phyloP scores from a whole-genome alignment of 2,113 vertebrate species.

The Nothocercus nigrocapillus region DNA sequence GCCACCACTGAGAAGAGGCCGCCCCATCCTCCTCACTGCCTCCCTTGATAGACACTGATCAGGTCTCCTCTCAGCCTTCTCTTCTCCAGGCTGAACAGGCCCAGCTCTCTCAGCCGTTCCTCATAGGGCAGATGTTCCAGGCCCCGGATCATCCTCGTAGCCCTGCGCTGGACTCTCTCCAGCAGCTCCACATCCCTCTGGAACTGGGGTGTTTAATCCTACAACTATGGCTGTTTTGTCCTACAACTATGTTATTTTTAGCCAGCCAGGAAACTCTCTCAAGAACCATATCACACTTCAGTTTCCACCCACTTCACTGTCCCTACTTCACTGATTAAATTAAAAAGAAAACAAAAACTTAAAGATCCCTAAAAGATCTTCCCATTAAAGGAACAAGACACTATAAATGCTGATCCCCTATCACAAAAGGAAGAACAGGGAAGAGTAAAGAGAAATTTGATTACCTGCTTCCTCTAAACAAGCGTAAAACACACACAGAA shows the following conservation, averaged over 20 bases:
- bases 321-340: neutral
- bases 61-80: no score
- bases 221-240: neutral
- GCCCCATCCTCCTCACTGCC: no score
- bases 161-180: no score
- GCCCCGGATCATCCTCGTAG: no score
- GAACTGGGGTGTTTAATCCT: neutral
- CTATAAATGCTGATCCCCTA: neutral
- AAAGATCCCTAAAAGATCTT: neutral
- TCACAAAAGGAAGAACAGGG: neutral
- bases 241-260: neutral
- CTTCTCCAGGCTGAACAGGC: no score
- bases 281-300: neutral
- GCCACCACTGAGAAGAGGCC: no score
- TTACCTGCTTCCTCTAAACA: conserved; percentile 28
- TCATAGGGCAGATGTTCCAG: no score
- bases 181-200: no score
- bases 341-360: neutral
- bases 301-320: neutral
- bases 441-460: neutral
- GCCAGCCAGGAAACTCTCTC: neutral
- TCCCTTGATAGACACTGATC: no score
- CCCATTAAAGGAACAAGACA: neutral
- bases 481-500: neutral
- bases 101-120: no score